Percentiles rank a stretch among this genome's conserved stretches.
These are phyloP conservation scores for Andrena hattorfiana DNA, from an alignment of 2,888 invertebrate species.

Conservation along the genomic window DNA sequence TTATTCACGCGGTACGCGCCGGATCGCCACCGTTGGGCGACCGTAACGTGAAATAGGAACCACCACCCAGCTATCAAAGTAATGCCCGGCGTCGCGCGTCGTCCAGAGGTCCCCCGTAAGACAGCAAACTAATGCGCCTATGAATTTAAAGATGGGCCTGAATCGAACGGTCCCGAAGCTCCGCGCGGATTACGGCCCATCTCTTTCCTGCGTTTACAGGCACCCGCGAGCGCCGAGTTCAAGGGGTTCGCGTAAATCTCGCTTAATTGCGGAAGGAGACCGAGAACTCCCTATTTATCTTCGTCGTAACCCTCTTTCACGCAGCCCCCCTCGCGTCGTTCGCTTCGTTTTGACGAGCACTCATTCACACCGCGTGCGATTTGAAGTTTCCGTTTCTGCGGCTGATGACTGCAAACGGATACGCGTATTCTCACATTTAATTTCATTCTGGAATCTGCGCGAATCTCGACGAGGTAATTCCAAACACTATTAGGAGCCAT, in stretches of 20 bases:
- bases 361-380: background rate
- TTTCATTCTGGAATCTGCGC: too few species aligned
- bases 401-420: too few species aligned
- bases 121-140: slow-evolving; percentile 49
- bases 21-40: slow-evolving; percentile 52
- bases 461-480: too few species aligned
- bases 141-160: slow-evolving; percentile 25
- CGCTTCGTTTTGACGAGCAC: background rate
- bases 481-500: too few species aligned
- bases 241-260: slow-evolving; percentile 44
- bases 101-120: slow-evolving; percentile 47
- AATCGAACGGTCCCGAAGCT: slow-evolving; percentile 22
- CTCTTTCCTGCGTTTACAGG: slow-evolving; percentile 25
- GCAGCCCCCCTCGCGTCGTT: background rate
- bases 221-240: background rate
- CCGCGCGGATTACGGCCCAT: background rate
- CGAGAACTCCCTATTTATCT: slow-evolving; percentile 6
- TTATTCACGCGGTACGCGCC: slow-evolving; percentile 55
- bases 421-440: too few species aligned
- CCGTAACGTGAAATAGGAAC: slow-evolving; percentile 43
- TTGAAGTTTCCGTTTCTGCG: background rate
- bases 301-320: background rate
- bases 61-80: slow-evolving; percentile 51
- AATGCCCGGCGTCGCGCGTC: slow-evolving; percentile 67
- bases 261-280: slow-evolving; percentile 29